These are phyloP conservation scores for Papilio polytes DNA, from an alignment of 1,140 invertebrate genomes.

Conservation along the genomic window DNA sequence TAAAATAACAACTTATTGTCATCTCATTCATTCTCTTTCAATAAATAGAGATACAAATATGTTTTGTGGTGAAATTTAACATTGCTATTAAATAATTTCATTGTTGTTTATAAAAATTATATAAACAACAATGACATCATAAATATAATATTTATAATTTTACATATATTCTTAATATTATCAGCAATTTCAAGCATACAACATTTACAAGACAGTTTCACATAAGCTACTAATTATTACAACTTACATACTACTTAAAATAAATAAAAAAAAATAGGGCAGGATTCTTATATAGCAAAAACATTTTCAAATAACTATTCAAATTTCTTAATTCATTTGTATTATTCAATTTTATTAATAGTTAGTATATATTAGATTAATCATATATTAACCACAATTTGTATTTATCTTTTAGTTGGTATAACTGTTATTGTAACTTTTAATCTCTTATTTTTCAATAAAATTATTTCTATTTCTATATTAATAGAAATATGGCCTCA, in stretches of 20 bases:
- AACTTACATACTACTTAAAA: background rate
- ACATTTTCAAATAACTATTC: background rate
- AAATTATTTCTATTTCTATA: no score
- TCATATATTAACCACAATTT: no score
- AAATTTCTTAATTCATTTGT: background rate
- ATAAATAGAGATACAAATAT: background rate
- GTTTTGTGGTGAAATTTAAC: background rate
- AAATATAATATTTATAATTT: background rate
- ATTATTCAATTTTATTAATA: background rate
- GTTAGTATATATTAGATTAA: background rate
- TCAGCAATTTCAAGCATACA: constrained; percentile 15
- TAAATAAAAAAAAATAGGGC: background rate
- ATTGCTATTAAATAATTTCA: background rate
- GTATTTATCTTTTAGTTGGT: no score
- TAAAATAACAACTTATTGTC: no score
- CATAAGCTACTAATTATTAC: background rate
- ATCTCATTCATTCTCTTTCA: no score
- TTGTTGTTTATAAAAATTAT: background rate
- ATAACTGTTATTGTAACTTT: no score
- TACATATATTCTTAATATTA: background rate
- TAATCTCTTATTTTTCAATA: no score
- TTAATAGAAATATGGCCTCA: no score
- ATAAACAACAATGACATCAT: background rate
- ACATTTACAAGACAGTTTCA: constrained; percentile 12
- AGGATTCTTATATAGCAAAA: background rate